Evolutionary conservation across 2,888 invertebrate genomes (phyloP).

Genomic region (Heliconius charithonia): DNA sequence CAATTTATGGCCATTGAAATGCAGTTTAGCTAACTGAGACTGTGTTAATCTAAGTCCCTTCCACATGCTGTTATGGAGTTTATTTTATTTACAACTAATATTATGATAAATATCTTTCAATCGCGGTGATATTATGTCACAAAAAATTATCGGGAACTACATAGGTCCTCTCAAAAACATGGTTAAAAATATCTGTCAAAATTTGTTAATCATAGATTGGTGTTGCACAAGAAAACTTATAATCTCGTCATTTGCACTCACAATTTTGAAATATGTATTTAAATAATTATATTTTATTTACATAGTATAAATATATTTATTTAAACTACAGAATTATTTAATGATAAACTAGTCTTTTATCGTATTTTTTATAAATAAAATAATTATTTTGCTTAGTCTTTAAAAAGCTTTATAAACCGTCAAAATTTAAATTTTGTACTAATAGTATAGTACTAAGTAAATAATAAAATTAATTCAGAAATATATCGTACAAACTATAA

Average conservation of each 20-base stretch:
- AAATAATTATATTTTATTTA: background rate
- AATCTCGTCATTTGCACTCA: slow-evolving; percentile 19
- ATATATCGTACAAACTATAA: no score
- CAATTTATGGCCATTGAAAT: slow-evolving; percentile 74
- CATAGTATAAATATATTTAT: background rate
- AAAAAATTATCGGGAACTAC: slow-evolving; percentile 63
- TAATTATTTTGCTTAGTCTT: background rate
- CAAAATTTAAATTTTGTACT: background rate
- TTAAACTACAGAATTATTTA: background rate
- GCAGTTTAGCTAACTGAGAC: slow-evolving; percentile 75
- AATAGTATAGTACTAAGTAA: no score
- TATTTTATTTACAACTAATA: slow-evolving; percentile 61
- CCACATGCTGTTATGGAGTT: slow-evolving; percentile 71
- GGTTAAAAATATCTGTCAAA: slow-evolving; percentile 73
- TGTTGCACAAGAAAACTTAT: slow-evolving; percentile 38
- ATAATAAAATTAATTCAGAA: no score
- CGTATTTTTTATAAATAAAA: background rate
- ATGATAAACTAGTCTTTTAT: background rate
- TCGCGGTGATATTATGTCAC: slow-evolving; percentile 66
- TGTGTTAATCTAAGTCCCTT: slow-evolving; percentile 78
- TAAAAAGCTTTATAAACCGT: background rate
- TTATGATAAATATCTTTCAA: slow-evolving; percentile 69
- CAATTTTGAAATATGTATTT: background rate
- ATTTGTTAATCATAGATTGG: slow-evolving; percentile 35
- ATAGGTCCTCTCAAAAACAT: slow-evolving; percentile 67